Evolutionary conservation across 2,113 vertebrate species (phyloP).

Genomic region (Aegotheles bennettii): DNA sequence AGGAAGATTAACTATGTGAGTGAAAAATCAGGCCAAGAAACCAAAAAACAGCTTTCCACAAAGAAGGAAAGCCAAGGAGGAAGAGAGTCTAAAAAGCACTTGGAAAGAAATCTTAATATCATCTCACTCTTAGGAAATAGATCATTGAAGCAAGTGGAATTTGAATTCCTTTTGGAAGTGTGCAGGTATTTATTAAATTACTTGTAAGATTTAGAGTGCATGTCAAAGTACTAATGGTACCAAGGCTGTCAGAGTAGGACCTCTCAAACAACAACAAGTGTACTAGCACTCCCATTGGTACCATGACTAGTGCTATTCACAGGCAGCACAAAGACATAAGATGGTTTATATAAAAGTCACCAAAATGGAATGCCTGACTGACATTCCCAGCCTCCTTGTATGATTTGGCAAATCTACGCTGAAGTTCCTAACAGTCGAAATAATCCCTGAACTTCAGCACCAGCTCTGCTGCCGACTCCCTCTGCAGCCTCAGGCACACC

Average conservation of each 20-base stretch:
- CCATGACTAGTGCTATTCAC: background rate
- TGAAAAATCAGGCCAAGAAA: slow-evolving; percentile 60
- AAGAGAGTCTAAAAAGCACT: slow-evolving; percentile 9
- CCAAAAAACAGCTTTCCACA: slow-evolving; percentile 44
- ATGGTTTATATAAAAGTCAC: background rate
- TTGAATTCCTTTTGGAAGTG: background rate
- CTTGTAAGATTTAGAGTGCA: background rate
- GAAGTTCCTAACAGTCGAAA: background rate
- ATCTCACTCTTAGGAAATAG: slow-evolving; percentile 15
- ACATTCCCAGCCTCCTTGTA: background rate
- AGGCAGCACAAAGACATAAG: background rate
- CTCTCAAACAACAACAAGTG: background rate
- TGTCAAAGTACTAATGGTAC: background rate
- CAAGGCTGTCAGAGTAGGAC: background rate
- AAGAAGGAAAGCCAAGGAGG: slow-evolving; percentile 12
- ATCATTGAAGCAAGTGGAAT: slow-evolving; percentile 5
- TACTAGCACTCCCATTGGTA: background rate
- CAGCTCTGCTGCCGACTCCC: background rate
- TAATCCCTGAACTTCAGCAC: background rate
- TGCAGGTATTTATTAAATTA: background rate
- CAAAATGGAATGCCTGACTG: background rate
- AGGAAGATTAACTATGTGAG: slow-evolving; percentile 58
- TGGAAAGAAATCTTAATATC: slow-evolving; percentile 28
- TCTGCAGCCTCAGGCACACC: background rate
- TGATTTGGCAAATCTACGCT: background rate